Evolutionary conservation across 2,797 vertebrate species (phyloP), one percentile per base, ranked within the genome.

Genomic region (Jordanella pulchra): DNA sequence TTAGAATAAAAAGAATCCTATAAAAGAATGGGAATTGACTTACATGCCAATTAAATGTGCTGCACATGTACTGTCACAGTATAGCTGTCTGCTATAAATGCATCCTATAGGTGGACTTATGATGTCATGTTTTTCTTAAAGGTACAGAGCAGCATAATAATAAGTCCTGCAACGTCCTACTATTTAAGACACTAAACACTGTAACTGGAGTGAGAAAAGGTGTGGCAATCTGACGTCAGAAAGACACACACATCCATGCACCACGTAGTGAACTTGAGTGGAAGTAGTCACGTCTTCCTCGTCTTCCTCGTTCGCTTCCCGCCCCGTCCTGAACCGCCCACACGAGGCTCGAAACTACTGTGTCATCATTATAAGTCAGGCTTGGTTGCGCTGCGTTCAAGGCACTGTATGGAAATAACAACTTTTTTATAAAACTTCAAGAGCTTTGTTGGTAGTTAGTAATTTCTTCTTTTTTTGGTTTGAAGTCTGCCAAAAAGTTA

Each of bases 201-300:
- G 23, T 30, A 0, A 30, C 60, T 1, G 7, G 1, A 27, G n/a
- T 42, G 25, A 63, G 2, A 6, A 17, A 61, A 86, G 76, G 79
- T 63, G 82, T 39, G 67, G 18, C 58, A 4, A 53, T 35, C 30
- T 47, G 42, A 74, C 42, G 35, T 80, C 51, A 84, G 27, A 72
- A 67, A 68, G 42, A 85, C 81, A 63, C 74, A 71, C 54, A 68
- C 56, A 77, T 2, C 25, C 61, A 42, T 3, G 25, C 61, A 42
- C 13, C 25, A 53, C 32, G 51, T 74, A 51, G n/a, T 73, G 51
- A 70, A 58, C 50, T 58, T 74, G 63, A 71, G 42, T 32, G 2
- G 7, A 13, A 12, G 0, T 3, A 68, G 89, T 87, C 92, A 93
- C 91, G 91, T 93, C 83, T 14, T 75, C 18, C 92, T 89, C 91